Evolutionary conservation across 92 coral and sea anemone species (phyloP).

Genomic region (Porites lobata): DNA sequence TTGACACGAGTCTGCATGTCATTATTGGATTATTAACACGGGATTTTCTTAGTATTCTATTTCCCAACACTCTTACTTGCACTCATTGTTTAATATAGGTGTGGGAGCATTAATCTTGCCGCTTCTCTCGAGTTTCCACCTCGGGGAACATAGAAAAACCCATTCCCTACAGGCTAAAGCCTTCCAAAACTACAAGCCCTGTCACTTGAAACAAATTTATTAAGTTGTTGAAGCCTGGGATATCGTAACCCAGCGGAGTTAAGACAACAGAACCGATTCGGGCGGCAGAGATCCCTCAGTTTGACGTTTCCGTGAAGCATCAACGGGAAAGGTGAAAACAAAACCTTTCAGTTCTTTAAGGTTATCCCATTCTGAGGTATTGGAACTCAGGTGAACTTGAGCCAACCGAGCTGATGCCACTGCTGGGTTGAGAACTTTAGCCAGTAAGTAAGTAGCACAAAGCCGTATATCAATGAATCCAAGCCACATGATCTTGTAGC

Average conservation of each 20-base stretch:
- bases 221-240: background rate
- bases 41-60: too few relatives aligned
- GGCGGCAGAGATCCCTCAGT: too few relatives aligned
- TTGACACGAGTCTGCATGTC: too few relatives aligned
- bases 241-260: background rate
- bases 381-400: background rate
- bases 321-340: constrained; percentile 1
- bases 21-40: too few relatives aligned
- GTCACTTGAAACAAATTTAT: background rate
- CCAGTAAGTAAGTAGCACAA: constrained; percentile 14
- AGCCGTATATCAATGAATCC: constrained; percentile 36
- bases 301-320: background rate
- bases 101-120: too few relatives aligned
- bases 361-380: constrained; percentile 26
- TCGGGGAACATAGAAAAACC: too few relatives aligned
- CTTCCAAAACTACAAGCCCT: background rate
- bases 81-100: too few relatives aligned
- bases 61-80: too few relatives aligned
- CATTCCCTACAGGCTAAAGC: background rate
- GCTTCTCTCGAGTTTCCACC: too few relatives aligned
- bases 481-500: constrained; percentile 9
- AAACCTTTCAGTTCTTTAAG: constrained; percentile 20
- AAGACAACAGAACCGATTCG: background rate
- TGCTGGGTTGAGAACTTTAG: constrained; percentile 33
- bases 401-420: constrained; percentile 23